Percentiles rank a stretch among this genome's conserved stretches.
Evolutionary conservation across 30 jellyfish, hydroid and myxozoan species (phyloP).

Genomic region (Haliclystus octoradiatus): DNA sequence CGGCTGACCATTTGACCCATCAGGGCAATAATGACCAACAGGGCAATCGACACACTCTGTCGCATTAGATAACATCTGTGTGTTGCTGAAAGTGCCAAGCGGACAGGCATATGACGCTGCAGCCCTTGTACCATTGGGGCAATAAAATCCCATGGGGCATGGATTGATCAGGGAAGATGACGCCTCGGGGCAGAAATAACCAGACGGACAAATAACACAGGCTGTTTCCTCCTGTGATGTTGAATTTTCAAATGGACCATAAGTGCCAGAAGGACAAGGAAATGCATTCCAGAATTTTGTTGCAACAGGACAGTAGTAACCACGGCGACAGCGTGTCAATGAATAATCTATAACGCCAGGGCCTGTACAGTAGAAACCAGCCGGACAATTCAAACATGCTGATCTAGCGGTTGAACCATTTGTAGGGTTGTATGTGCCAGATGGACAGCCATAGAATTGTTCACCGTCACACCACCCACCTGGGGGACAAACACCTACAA

Average conservation of each 20-base stretch:
- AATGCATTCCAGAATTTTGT: constrained; percentile 63
- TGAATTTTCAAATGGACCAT: constrained; percentile 32
- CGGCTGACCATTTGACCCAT: constrained; percentile 46
- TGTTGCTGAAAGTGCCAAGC: constrained; percentile 25
- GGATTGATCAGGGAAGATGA: constrained; percentile 63
- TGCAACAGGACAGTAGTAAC: constrained; percentile 64
- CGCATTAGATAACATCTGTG: constrained; percentile 35
- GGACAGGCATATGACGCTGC: constrained; percentile 79
- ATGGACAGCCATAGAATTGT: constrained; percentile 49
- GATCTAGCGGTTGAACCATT: constrained; percentile 70
- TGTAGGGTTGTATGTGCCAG: constrained; percentile 68
- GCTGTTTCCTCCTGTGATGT: constrained; percentile 66
- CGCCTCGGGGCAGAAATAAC: constrained; percentile 76
- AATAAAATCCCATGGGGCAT: constrained; percentile 77
- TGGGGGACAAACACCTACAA: constrained; percentile 41
- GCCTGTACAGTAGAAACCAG: constrained; percentile 85
- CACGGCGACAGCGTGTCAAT: constrained; percentile 51
- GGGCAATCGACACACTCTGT: constrained; percentile 63
- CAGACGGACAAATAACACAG: constrained; percentile 71
- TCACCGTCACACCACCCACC: constrained; percentile 79
- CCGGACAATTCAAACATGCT: constrained; percentile 77
- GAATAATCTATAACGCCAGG: constrained; percentile 42
- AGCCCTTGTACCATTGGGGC: constrained; percentile 73
- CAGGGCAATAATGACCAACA: constrained; percentile 80
- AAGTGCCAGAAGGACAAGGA: constrained; percentile 93